phyloP scores from a whole-genome alignment of 2,797 vertebrate genomes.

The Delichon dasypus region DNA sequence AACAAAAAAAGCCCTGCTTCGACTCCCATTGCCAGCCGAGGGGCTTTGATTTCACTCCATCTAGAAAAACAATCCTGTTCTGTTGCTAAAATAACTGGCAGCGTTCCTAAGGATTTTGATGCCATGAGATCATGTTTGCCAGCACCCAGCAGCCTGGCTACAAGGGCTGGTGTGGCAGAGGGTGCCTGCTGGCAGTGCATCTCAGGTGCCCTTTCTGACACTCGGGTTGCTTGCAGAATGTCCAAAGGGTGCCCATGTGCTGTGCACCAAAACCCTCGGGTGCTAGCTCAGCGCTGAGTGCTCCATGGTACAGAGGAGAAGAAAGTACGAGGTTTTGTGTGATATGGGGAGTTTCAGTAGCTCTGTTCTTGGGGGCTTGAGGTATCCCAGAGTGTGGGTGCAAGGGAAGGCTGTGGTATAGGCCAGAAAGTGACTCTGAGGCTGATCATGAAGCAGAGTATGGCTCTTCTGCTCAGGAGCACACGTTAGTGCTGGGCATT shows the following conservation, averaged over 20 bases:
- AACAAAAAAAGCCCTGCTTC: background rate
- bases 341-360: background rate
- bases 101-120: background rate
- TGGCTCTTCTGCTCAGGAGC: fast-evolving
- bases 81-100: background rate
- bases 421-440: background rate
- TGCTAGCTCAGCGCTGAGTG: fast-evolving
- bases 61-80: background rate
- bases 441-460: fast-evolving
- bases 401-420: background rate
- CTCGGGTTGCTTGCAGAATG: fast-evolving
- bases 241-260: fast-evolving
- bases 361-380: background rate
- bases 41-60: background rate
- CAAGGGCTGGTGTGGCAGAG: background rate
- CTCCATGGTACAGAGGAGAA: fast-evolving
- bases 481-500: background rate
- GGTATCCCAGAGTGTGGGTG: fast-evolving
- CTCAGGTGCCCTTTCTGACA: background rate
- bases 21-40: background rate
- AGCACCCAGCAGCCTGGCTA: background rate
- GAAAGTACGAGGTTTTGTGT: fast-evolving
- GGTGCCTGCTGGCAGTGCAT: fast-evolving
- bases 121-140: background rate
- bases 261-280: fast-evolving